These are phyloP conservation scores for Premnoplex brunnescens DNA, from an alignment of 2,797 vertebrate genomes.

Conservation along the genomic window DNA sequence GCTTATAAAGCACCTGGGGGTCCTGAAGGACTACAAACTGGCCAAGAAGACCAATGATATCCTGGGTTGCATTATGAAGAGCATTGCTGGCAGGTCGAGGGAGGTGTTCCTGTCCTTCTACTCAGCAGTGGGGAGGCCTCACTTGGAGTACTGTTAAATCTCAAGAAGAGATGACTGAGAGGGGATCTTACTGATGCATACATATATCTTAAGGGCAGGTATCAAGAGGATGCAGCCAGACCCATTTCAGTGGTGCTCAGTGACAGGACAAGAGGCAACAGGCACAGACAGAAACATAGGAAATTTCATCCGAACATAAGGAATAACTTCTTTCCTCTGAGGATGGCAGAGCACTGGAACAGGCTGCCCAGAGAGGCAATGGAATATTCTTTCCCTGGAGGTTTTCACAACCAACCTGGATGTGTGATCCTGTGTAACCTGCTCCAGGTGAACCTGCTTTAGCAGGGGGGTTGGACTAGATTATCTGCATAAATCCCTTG, in stretches of 20 bases:
- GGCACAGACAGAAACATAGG: background rate
- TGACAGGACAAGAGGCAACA: background rate
- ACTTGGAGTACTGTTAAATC: background rate
- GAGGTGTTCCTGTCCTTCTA: background rate
- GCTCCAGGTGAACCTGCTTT: background rate
- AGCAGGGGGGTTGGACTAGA: background rate
- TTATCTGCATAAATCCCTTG: background rate
- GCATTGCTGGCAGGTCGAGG: rapidly evolving
- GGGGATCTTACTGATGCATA: rapidly evolving
- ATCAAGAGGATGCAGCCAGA: background rate
- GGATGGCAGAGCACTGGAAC: background rate
- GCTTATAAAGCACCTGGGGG: background rate
- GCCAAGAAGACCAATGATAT: background rate
- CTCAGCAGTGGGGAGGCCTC: background rate
- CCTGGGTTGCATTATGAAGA: background rate
- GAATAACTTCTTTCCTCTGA: background rate
- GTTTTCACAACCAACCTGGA: background rate
- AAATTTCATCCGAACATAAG: rapidly evolving
- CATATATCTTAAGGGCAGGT: background rate
- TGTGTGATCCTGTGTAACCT: background rate
- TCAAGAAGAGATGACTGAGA: rapidly evolving
- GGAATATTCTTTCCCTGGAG: background rate
- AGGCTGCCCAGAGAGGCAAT: background rate
- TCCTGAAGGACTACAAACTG: background rate
- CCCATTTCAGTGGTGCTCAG: background rate